These are phyloP conservation scores for Forpus xanthops DNA, from an alignment of 2,797 vertebrate species.

Conservation along the genomic window DNA sequence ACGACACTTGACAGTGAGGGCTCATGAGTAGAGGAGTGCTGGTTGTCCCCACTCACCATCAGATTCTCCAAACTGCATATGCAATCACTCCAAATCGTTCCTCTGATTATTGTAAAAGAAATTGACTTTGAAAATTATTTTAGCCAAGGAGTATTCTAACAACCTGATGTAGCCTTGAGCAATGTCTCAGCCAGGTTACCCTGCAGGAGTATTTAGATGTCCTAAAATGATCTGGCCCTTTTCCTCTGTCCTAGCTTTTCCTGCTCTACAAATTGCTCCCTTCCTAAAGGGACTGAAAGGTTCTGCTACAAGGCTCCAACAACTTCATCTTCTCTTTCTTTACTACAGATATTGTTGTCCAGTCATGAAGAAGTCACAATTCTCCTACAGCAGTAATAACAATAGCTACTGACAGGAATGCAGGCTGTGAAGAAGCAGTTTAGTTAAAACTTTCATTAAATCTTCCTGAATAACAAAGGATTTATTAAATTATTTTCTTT, in stretches of 20 bases:
- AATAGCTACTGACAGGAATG: background rate
- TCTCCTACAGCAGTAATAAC: background rate
- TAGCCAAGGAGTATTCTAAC: background rate
- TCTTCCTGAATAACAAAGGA: background rate
- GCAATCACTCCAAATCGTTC: background rate
- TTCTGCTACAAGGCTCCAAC: background rate
- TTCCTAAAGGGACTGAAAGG: background rate
- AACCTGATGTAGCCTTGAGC: background rate
- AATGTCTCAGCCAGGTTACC: background rate
- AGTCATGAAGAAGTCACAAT: accelerated
- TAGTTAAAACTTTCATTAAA: background rate
- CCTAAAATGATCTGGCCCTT: background rate
- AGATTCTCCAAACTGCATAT: background rate
- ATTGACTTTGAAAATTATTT: background rate
- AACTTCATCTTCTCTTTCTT: background rate
- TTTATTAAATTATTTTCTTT: background rate
- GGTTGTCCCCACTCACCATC: background rate
- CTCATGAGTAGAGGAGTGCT: background rate
- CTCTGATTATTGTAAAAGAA: background rate
- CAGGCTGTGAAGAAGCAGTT: background rate
- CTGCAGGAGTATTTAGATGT: background rate
- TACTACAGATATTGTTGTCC: background rate
- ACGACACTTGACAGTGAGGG: background rate
- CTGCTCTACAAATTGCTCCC: background rate
- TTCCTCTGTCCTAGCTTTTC: background rate